Conservation (phyloP, 1,140 invertebrate genomes). For the Eupeodes corollae region DNA sequence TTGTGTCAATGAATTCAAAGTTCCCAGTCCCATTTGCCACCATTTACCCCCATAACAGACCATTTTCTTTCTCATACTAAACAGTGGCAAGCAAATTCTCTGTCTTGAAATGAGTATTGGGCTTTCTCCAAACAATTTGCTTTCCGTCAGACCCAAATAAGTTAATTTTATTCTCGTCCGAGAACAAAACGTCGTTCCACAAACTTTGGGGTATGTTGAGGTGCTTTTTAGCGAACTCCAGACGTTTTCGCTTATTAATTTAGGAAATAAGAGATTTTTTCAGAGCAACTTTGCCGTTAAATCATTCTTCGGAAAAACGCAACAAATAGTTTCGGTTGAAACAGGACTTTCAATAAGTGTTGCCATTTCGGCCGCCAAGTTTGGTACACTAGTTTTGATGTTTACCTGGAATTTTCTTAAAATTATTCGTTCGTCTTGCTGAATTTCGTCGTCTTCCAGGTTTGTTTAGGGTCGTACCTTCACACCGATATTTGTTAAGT, state of each 20-base stretch:
- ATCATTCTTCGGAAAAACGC: neutral
- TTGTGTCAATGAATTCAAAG: too few species aligned
- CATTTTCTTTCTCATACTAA: too few species aligned
- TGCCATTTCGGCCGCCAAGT: neutral
- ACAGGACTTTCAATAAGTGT: neutral
- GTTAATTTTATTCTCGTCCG: constrained; percentile 8
- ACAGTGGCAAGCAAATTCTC: too few species aligned
- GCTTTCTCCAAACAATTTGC: too few species aligned
- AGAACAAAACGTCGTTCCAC: constrained; percentile 9
- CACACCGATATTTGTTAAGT: neutral
- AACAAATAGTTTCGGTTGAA: neutral
- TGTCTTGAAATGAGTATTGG: too few species aligned
- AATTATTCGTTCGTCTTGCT: neutral
- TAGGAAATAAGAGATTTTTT: constrained; percentile 1
- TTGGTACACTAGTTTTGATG: neutral
- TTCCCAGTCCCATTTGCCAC: too few species aligned
- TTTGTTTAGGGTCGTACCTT: neutral
- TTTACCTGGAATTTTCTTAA: neutral
- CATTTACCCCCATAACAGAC: too few species aligned
- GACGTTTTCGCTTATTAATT: neutral
- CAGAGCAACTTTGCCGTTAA: neutral
- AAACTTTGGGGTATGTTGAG: neutral
- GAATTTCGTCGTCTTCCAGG: neutral
- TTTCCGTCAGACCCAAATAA: constrained; percentile 13
- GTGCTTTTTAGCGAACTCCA: constrained; percentile 7